These are phyloP conservation scores for Aphelenchoides besseyi DNA, from an alignment of 1,140 invertebrate species.

Conservation along the genomic window DNA sequence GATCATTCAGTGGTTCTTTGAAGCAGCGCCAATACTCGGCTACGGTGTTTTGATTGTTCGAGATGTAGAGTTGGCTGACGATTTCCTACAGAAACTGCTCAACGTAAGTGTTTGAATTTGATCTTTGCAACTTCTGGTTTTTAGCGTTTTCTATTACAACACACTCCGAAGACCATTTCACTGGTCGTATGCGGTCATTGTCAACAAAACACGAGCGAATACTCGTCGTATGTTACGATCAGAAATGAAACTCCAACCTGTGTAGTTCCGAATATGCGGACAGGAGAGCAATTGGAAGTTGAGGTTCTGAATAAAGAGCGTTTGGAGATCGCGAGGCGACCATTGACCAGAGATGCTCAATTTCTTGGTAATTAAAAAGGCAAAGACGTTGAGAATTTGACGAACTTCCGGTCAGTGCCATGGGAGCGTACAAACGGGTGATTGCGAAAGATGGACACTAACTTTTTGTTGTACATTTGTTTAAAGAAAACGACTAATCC, in stretches of 20 bases:
- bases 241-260: background rate
- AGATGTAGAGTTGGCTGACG: background rate
- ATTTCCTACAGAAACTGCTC: background rate
- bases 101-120: background rate
- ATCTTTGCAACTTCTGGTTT: background rate
- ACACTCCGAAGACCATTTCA: background rate
- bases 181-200: slow-evolving; percentile 6
- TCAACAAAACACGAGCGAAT: background rate
- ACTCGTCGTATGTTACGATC: background rate
- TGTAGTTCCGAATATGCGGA: background rate
- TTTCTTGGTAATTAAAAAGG: background rate
- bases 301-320: slow-evolving; percentile 1
- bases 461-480: background rate
- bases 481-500: background rate
- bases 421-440: no score
- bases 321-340: background rate
- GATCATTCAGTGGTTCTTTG: background rate
- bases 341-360: background rate
- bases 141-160: background rate
- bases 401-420: background rate
- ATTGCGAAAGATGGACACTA: background rate
- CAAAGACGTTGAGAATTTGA: background rate
- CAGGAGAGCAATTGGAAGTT: slow-evolving; percentile 3
- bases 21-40: background rate
- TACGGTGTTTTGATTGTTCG: slow-evolving; percentile 7